phyloP scores from a whole-genome alignment of 1,140 invertebrate genomes.

The Magallana angulata region DNA sequence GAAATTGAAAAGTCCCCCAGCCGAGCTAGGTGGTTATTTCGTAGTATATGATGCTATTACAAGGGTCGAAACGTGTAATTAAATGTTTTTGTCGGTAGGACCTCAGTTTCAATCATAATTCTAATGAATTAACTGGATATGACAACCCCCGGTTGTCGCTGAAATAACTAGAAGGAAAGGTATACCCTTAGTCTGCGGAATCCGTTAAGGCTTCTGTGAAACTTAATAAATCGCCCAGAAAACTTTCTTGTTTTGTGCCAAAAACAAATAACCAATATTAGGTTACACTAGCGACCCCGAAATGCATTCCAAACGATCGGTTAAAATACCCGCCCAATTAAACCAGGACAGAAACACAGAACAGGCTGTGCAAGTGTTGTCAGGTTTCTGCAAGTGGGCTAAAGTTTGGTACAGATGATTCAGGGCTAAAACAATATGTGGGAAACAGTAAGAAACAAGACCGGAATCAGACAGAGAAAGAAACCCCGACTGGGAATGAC shows the following conservation, averaged over 20 bases:
- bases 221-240: slow-evolving; percentile 11
- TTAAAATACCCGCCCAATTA: slow-evolving; percentile 22
- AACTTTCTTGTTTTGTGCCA: slow-evolving; percentile 36
- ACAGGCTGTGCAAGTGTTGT: not conserved
- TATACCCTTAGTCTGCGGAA: not conserved
- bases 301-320: slow-evolving; percentile 35
- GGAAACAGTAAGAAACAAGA: slow-evolving; percentile 29
- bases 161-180: not conserved
- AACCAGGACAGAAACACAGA: not conserved
- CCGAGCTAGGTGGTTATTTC: slow-evolving; percentile 30
- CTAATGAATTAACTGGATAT: slow-evolving; percentile 15
- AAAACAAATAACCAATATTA: slow-evolving; percentile 30
- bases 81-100: slow-evolving; percentile 12
- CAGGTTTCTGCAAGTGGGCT: not conserved
- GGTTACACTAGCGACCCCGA: slow-evolving; percentile 15
- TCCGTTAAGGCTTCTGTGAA: slow-evolving; percentile 1
- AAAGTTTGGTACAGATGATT: not conserved
- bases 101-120: slow-evolving; percentile 23
- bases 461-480: slow-evolving; percentile 20
- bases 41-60: slow-evolving; percentile 31
- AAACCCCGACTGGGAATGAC: not conserved
- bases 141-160: slow-evolving; percentile 9
- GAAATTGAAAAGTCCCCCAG: not conserved
- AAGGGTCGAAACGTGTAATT: slow-evolving; percentile 17
- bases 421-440: not conserved